Evolutionary conservation across 2,113 vertebrate genomes (phyloP).

Genomic region (Tupaia chinensis): DNA sequence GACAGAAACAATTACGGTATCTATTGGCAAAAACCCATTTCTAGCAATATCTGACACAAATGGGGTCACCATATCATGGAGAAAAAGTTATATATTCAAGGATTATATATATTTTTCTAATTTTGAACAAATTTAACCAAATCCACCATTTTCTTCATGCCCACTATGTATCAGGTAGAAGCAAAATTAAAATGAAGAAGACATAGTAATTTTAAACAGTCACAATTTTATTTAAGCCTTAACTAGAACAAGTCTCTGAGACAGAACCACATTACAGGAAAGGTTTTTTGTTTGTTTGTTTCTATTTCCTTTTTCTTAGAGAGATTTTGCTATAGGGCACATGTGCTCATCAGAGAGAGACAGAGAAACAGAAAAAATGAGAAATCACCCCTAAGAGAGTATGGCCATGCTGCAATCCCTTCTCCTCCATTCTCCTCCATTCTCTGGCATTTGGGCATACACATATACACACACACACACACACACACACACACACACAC

Average conservation of each 20-base stretch:
- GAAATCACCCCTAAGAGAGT: no score
- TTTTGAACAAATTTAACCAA: background rate
- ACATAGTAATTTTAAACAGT: background rate
- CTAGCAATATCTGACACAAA: background rate
- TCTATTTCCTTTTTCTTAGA: no score
- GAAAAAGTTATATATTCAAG: background rate
- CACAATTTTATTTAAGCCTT: background rate
- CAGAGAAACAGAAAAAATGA: no score
- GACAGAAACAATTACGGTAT: background rate
- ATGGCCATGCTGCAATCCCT: no score
- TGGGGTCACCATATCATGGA: background rate
- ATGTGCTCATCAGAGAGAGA: no score
- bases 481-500: no score
- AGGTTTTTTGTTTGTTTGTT: no score
- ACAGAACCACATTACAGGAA: background rate
- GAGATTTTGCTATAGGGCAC: no score
- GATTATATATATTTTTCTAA: background rate
- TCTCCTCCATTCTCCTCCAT: no score
- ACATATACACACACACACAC: no score
- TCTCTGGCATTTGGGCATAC: no score
- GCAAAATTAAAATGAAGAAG: background rate
- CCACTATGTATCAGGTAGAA: background rate
- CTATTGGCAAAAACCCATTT: background rate
- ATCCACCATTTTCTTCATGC: background rate
- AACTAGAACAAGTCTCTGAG: background rate